Evolutionary conservation across 2,113 vertebrate genomes (phyloP).

Genomic region (Candoia aspera): DNA sequence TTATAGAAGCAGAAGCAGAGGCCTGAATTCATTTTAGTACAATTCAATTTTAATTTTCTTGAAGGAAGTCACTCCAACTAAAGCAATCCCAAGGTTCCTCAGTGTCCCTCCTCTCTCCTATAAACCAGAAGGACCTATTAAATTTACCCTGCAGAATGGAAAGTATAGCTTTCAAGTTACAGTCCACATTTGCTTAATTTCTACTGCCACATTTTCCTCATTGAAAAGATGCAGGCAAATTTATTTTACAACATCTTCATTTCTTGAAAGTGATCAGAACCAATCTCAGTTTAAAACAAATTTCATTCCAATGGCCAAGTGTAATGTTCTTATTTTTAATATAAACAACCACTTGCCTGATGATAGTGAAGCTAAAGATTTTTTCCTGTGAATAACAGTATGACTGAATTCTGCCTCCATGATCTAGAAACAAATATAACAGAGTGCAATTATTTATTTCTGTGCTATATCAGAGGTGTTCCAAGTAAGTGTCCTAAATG

Average conservation of each 20-base stretch:
- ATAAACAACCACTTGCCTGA: slow-evolving; percentile 26
- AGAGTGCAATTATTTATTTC: not conserved
- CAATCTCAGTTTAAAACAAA: not conserved
- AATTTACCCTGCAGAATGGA: not conserved
- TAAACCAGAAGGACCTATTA: not conserved
- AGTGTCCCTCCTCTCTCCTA: not conserved
- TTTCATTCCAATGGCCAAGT: not conserved
- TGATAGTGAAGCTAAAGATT: slow-evolving; percentile 20
- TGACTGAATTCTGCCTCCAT: slow-evolving; percentile 74
- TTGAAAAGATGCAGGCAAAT: not conserved
- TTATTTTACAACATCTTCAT: not conserved
- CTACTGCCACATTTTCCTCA: not conserved
- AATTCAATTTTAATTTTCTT: not conserved
- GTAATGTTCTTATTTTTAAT: not conserved
- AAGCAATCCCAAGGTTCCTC: not conserved
- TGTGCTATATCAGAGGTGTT: not conserved
- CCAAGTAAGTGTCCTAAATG: not conserved
- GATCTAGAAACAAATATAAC: slow-evolving; percentile 58
- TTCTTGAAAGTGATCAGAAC: not conserved
- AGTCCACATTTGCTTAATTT: not conserved
- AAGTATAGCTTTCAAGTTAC: not conserved
- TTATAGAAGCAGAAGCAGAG: not conserved
- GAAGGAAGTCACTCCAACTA: not conserved
- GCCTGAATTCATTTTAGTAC: not conserved
- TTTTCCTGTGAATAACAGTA: slow-evolving; percentile 51